Base-by-base conservation (phyloP, 2,797 vertebrate genomes). In the Rhinichthys osculus region DNA sequence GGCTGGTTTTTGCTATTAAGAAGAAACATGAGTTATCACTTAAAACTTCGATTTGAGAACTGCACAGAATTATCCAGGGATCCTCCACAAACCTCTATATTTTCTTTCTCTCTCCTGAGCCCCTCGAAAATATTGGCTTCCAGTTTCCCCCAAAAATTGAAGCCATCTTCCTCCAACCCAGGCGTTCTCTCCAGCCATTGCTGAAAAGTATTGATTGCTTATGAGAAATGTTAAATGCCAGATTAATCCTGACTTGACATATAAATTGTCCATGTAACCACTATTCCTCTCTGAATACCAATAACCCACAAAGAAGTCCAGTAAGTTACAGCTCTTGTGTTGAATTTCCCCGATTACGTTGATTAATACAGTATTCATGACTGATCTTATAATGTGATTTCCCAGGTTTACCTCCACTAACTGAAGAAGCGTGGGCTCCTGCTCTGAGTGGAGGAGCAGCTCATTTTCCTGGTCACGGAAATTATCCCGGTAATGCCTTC, bases 111-210 rank as follows among this genome's bases (percentile, higher is more conserved):
- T 82, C 94, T 93, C 87, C 95, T 95, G 87, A 99, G 84, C 11
- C 97, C 96, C 89, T 95, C 93, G 89, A 94, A 92, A 89, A 98
- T 96, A 92, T 97, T 99, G 87, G 91, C 93, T 95, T 97, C 94
- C 91, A 99, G 93, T 91, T 95, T 96, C 87, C 93, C 95, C 98
- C 98, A 99, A 93, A 99, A 99, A 93, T 99, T 97, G 94, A 99
- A 99, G 88, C 96, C 97, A 86, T 96, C 93, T 78, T 89, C 93
- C 9, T 98, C 95, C 21, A 99, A 94, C 79, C 98, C 98, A 0
- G 98, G 98, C 82, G 98, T 99, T 93, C 98, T 97, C 94, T 99
- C 98, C 89, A 99, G 94, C 98, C 98, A 99, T 91, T 97, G 95
- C 98, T 99, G 89, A 88, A 54, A 66, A 78, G 54, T 73, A 87